These are phyloP conservation scores for Spatulosminthurus flaviceps DNA, from an alignment of 2,888 invertebrate genomes.

Conservation along the genomic window DNA sequence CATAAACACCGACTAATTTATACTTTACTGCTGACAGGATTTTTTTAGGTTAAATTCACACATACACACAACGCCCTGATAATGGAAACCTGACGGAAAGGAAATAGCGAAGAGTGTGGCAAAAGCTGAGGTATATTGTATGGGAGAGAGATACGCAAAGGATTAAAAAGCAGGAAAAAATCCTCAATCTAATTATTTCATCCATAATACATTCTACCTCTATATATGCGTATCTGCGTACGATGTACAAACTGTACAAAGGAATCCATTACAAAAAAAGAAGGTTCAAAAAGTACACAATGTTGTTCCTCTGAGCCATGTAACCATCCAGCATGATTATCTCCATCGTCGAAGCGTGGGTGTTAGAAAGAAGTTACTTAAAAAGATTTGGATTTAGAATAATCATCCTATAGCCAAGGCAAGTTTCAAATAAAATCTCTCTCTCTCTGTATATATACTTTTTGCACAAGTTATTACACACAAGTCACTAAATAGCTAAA, in stretches of 20 bases:
- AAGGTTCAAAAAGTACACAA: no score
- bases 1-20: not conserved
- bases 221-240: not conserved
- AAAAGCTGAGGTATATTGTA: no score
- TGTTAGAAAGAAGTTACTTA: constrained; percentile 24
- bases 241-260: not conserved
- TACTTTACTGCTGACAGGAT: not conserved
- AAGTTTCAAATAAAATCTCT: not conserved
- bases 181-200: not conserved
- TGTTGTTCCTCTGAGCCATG: not conserved
- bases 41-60: not conserved
- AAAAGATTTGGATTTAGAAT: not conserved
- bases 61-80: constrained; percentile 12
- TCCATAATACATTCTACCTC: not conserved
- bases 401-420: not conserved
- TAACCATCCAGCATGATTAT: constrained; percentile 42
- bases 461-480: not conserved
- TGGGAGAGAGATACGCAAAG: no score
- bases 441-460: not conserved
- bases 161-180: not conserved
- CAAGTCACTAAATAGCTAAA: not conserved
- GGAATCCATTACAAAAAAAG: no score
- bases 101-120: not conserved
- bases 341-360: constrained; percentile 45
- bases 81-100: constrained; percentile 1